A percentile compares a stretch with the other conserved stretches of the same genome.
Conservation (phyloP, 2,113 vertebrate genomes). For the Nematolebias whitei region DNA sequence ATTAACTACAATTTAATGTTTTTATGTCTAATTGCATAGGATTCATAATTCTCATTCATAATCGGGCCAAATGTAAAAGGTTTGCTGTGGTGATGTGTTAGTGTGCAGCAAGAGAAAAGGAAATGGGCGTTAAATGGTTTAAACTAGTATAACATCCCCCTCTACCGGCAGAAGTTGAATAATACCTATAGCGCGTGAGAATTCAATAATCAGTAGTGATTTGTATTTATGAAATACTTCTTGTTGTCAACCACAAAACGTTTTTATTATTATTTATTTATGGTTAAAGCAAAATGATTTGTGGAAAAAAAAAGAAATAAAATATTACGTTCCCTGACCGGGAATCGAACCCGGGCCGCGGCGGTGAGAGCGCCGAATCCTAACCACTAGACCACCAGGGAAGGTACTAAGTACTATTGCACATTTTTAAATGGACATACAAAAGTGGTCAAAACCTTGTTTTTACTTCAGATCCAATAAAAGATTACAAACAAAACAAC, state of each 20-base stretch:
- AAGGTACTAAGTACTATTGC: too few relatives aligned
- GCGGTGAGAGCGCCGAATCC: conserved; percentile 77
- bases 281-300: background rate
- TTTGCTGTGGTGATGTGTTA: background rate
- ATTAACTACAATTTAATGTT: background rate
- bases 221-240: too few relatives aligned
- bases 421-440: too few relatives aligned
- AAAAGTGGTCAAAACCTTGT: too few relatives aligned
- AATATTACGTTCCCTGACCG: conserved; percentile 68
- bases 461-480: too few relatives aligned
- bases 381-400: conserved; percentile 81
- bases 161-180: conserved; percentile 36
- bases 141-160: conserved; percentile 47
- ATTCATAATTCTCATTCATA: too few relatives aligned
- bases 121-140: background rate
- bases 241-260: too few relatives aligned
- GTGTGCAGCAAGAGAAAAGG: background rate
- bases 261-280: too few relatives aligned
- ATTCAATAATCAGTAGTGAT: background rate
- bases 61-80: background rate
- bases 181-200: background rate
- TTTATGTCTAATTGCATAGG: background rate
- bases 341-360: conserved; percentile 73
- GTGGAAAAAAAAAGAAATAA: fast-evolving
- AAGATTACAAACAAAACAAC: too few relatives aligned